Percentiles rank a stretch among this genome's conserved stretches.
Evolutionary conservation across 1,140 invertebrate species (phyloP).

Genomic region (Cepaea nemoralis): DNA sequence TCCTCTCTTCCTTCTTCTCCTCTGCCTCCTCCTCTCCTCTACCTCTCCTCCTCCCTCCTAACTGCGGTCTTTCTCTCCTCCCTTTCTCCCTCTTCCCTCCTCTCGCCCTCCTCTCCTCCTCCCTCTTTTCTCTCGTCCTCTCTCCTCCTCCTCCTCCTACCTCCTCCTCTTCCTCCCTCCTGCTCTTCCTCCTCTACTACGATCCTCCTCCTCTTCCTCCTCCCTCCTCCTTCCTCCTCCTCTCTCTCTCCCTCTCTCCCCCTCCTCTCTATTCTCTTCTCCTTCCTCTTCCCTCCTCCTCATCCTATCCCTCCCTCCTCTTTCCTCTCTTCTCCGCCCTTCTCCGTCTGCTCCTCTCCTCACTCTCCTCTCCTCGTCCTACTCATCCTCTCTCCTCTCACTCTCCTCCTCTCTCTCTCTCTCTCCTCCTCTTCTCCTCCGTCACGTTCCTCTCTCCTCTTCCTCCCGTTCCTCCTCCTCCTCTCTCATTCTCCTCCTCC

Average conservation of each 20-base stretch:
- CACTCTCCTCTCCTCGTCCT: not conserved
- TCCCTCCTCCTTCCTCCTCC: not conserved
- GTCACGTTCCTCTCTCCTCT: too few relatives aligned
- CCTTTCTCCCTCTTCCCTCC: not conserved
- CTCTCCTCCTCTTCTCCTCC: not conserved
- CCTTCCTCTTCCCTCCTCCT: not conserved
- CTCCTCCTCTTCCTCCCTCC: not conserved
- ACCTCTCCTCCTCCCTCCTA: not conserved
- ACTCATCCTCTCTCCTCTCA: not conserved
- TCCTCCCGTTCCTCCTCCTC: too few relatives aligned
- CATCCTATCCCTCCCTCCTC: not conserved
- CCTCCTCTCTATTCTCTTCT: not conserved
- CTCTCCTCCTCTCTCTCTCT: not conserved
- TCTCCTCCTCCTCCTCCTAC: not conserved
- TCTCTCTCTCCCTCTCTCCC: not conserved
- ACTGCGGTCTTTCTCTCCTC: not conserved
- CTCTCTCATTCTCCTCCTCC: too few relatives aligned
- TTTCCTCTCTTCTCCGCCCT: not conserved
- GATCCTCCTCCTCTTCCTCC: not conserved
- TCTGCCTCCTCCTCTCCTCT: not conserved
- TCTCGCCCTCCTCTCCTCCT: not conserved
- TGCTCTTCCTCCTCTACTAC: not conserved
- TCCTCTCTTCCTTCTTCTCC: not conserved
- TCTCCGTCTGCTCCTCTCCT: not conserved
- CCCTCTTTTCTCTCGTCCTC: not conserved